phyloP scores from a whole-genome alignment of 1,140 invertebrate species.

The Zaprionus tsacasi region DNA sequence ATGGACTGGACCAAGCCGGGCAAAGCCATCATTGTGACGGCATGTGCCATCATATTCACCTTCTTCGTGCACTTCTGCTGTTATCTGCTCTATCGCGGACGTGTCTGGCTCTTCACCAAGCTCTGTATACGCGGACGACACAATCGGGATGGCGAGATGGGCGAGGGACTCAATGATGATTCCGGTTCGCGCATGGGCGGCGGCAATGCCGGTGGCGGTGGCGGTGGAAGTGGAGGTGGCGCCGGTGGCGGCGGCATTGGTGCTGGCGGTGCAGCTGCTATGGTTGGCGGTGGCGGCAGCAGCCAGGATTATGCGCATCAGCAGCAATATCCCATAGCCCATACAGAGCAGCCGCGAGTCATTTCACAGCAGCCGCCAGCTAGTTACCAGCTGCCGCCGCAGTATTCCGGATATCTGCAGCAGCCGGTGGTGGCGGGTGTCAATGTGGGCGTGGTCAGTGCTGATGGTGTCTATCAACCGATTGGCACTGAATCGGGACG shows the following conservation, averaged over 20 bases:
- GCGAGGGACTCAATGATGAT: constrained; percentile 77
- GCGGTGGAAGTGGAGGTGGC: constrained; percentile 9
- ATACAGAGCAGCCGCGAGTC: constrained; percentile 75
- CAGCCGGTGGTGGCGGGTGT: constrained; percentile 79
- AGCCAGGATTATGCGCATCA: constrained; percentile 80
- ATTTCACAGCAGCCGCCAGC: constrained; percentile 67
- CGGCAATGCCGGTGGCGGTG: constrained; percentile 32
- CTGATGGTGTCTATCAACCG: constrained; percentile 76
- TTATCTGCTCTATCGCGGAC: constrained; percentile 82
- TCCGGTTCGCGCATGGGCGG: constrained; percentile 72
- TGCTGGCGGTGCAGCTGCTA: constrained; percentile 61
- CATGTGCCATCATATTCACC: constrained; percentile 85
- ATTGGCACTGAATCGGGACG: constrained; percentile 68
- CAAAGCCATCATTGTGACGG: constrained; percentile 85
- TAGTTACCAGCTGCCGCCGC: constrained; percentile 72
- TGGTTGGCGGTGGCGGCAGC: constrained; percentile 60
- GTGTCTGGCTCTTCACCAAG: constrained; percentile 82
- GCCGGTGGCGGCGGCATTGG: constrained; percentile 50
- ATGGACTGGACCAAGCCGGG: constrained; percentile 87
- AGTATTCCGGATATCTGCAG: constrained; percentile 78
- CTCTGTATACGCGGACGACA: constrained; percentile 77
- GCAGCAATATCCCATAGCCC: constrained; percentile 79
- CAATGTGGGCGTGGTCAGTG: constrained; percentile 80
- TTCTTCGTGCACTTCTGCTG: constrained; percentile 84
- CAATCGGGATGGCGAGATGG: constrained; percentile 80